These are phyloP conservation scores for Leptinotarsa rubiginosa DNA, from an alignment of 2,888 invertebrate species.

Conservation along the genomic window DNA sequence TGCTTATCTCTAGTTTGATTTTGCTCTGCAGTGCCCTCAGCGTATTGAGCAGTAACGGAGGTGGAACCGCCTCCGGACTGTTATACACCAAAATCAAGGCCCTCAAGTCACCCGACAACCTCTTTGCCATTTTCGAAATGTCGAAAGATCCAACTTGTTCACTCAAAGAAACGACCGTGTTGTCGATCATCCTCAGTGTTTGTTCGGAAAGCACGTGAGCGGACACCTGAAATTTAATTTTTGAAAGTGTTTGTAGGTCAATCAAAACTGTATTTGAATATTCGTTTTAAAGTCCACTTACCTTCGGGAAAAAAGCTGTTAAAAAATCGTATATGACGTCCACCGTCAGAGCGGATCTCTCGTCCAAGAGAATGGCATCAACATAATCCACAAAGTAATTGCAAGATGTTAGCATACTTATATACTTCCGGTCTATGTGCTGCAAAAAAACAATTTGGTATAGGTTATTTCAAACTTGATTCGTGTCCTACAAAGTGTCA, in stretches of 20 bases:
- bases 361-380: conserved; percentile 89
- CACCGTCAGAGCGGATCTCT: conserved; percentile 86
- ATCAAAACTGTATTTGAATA: background rate
- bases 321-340: conserved; percentile 88
- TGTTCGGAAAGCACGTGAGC: conserved; percentile 73
- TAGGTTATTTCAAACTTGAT: background rate
- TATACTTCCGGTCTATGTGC: conserved; percentile 83
- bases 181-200: conserved; percentile 72
- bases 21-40: conserved; percentile 60
- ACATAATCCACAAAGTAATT: conserved; percentile 90
- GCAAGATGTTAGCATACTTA: conserved; percentile 83
- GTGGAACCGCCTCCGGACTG: conserved; percentile 62
- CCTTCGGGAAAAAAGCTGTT: conserved; percentile 90
- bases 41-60: conserved; percentile 58
- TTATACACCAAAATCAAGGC: conserved; percentile 72
- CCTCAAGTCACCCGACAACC: conserved; percentile 70
- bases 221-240: conserved; percentile 66
- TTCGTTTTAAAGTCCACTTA: conserved; percentile 61
- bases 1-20: conserved; percentile 58
- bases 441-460: conserved; percentile 61
- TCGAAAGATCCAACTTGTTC: conserved; percentile 69
- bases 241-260: background rate
- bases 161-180: conserved; percentile 72
- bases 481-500: background rate
- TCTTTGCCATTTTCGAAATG: conserved; percentile 67